Evolutionary conservation across 2,888 invertebrate species (phyloP), one percentile per base, ranked within the genome.

Genomic region (Fabriciana adippe): DNA sequence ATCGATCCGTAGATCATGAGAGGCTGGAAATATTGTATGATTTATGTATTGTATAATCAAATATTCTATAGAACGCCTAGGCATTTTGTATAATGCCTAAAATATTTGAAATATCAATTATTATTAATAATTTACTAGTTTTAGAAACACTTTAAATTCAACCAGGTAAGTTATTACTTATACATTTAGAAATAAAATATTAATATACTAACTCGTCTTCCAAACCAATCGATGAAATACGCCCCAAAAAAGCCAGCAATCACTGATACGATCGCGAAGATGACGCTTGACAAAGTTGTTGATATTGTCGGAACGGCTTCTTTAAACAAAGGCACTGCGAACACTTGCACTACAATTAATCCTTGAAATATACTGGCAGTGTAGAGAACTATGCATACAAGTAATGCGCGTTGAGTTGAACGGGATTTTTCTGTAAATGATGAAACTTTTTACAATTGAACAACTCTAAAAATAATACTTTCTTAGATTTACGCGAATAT

Each of bases 331-430:
- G 87, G 87, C 13, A 82, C 84, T 0, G 90, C 89, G 68, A 88
- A 90, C 35, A 90, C 89, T 70, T 88, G 87, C 0, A 90, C 74
- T 0, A 83, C 83, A 0, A 88, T 76, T 0, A 88, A 66, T 0
- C 90, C 90, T 82, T 90, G 88, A 76, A 87, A 87, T 15, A 86
- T 80, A 15, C 82, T 75, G 0, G 83, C 74, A 0, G 84, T 82
- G 67, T 81, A 77, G 3, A 89, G 71, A 0, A 76, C 72, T 0
- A 87, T 45, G 2, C 74, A 73, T 0, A 87, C 72, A 2, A 77
- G 15, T 15, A 89, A 71, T 0, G 85, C 86, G 2, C 77, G 78
- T 0, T 86, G 85, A 0, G 86, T 82, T 2, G 88, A 81, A 0
- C 76, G 75, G 11, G 87, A 88, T 68, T 83, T 85, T 69, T 75